Percentiles rank a stretch among this genome's conserved stretches.
Conservation (phyloP, 2,888 invertebrate species). For the Autographa gamma region DNA sequence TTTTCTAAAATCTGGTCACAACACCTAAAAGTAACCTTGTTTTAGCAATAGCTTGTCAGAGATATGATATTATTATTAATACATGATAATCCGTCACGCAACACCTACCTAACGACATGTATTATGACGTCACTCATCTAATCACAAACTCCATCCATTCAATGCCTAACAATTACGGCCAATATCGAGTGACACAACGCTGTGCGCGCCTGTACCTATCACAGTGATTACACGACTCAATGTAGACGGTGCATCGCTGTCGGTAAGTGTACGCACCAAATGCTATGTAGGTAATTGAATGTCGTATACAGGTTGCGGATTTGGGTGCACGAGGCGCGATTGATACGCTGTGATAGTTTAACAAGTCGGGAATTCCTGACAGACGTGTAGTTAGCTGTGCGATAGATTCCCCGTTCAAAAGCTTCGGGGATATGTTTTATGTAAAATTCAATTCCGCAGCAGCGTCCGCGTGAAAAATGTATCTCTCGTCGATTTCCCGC, state of each 20-base stretch:
- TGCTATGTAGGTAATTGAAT: conserved; percentile 65
- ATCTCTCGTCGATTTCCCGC: conserved; percentile 4
- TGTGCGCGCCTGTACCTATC: neutral
- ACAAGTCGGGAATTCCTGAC: neutral
- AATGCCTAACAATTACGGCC: neutral
- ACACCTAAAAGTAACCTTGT: neutral
- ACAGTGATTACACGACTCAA: conserved; percentile 26
- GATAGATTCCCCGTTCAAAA: neutral
- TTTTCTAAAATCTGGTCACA: no score
- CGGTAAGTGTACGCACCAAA: conserved; percentile 39
- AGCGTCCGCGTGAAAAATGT: neutral
- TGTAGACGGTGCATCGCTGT: conserved; percentile 43
- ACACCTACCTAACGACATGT: neutral
- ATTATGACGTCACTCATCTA: conserved; percentile 6
- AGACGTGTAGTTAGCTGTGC: conserved; percentile 6
- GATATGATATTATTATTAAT: neutral
- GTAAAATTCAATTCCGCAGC: conserved; percentile 4
- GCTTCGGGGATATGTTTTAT: neutral
- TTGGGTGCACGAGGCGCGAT: conserved; percentile 18
- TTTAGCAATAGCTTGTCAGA: neutral
- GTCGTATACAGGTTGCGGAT: conserved; percentile 59
- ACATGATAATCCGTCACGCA: neutral
- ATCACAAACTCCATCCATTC: conserved; percentile 2
- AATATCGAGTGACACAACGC: neutral
- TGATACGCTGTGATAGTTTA: conserved; percentile 6